Percentiles rank a stretch among this genome's conserved stretches.
These are phyloP conservation scores for Leistus spinibarbis DNA, from an alignment of 2,888 invertebrate genomes.

Conservation along the genomic window DNA sequence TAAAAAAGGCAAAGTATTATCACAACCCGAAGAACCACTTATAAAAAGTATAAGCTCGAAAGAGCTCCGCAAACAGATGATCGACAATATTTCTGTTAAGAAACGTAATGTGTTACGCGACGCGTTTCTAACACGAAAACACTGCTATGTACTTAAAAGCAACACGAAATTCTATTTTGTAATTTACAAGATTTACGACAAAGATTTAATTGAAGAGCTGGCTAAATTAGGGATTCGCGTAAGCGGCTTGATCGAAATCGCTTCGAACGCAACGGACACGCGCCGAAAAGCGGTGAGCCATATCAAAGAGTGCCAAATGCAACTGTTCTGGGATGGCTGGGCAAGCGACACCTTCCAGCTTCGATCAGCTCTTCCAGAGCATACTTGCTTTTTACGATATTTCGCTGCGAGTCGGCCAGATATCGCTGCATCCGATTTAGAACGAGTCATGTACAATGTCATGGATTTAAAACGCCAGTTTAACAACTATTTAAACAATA, in stretches of 20 bases:
- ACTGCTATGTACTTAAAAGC: background rate
- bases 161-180: background rate
- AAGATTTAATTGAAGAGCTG: constrained; percentile 1
- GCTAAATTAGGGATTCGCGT: background rate
- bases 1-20: background rate
- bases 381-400: constrained; percentile 9
- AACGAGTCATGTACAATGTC: constrained; percentile 4
- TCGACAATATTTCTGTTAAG: background rate
- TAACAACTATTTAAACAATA: constrained; percentile 14
- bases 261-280: background rate
- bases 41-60: background rate
- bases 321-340: constrained; percentile 7
- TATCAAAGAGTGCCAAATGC: background rate
- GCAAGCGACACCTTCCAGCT: background rate
- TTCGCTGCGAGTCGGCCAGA: background rate
- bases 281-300: background rate
- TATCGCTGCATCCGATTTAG: background rate
- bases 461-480: constrained; percentile 17
- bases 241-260: constrained; percentile 15
- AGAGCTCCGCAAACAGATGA: background rate
- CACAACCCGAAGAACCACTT: constrained; percentile 8
- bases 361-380: background rate
- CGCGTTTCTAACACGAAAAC: background rate
- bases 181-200: constrained; percentile 8
- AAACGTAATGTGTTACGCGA: background rate